Percentiles rank a stretch among this genome's conserved stretches.
Conservation (phyloP, 2,888 invertebrate genomes). For the Epinotia brunnichana region DNA sequence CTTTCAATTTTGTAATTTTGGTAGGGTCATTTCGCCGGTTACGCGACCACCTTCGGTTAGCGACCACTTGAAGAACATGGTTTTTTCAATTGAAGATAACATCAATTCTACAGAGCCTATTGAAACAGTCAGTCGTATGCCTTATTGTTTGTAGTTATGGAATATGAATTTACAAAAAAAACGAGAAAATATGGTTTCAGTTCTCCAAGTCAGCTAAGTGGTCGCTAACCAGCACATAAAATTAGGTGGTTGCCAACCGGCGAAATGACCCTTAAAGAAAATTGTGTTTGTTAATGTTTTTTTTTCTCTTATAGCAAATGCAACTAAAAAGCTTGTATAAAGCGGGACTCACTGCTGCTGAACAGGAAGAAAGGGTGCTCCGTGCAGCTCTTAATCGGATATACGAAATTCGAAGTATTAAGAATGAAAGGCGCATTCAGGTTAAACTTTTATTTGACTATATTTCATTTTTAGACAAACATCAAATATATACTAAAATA, state of each 20-base stretch:
- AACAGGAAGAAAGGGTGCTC: conserved; percentile 92
- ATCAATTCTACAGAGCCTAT: no score
- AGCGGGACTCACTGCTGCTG: conserved; percentile 90
- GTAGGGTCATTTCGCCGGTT: no score
- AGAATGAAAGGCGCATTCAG: conserved; percentile 94
- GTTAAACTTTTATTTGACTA: conserved; percentile 57
- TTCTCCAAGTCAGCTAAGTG: no score
- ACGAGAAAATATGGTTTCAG: no score
- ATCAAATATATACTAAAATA: background rate
- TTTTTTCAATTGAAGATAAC: no score
- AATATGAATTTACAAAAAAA: no score
- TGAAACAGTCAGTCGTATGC: no score
- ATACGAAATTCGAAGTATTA: conserved; percentile 93
- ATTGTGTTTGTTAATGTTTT: background rate
- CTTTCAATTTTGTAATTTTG: background rate
- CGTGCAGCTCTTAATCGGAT: conserved; percentile 93
- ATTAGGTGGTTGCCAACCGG: no score
- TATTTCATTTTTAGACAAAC: background rate
- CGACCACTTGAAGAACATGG: no score
- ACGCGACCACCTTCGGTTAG: no score
- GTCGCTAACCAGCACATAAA: no score
- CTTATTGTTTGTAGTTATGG: no score
- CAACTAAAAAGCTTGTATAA: conserved; percentile 92
- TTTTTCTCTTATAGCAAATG: conserved; percentile 76
- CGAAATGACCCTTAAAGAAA: background rate